Percentiles rank a stretch among this genome's conserved stretches.
Conservation (phyloP, 2,888 invertebrate species). For the Scrobipalpa atriplicella region DNA sequence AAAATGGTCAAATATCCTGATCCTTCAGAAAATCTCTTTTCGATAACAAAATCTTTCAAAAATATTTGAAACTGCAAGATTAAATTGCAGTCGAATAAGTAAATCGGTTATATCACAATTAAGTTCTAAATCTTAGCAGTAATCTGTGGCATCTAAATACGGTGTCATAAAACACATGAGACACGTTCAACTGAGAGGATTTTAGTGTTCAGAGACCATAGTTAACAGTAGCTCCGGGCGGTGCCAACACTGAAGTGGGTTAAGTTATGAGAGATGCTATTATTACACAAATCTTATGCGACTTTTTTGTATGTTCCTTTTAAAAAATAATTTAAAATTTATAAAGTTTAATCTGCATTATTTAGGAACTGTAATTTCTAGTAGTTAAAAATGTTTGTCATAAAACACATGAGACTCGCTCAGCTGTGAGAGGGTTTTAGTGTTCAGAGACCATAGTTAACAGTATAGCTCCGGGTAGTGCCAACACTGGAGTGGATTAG, state of each 20-base stretch:
- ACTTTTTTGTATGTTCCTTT: no score
- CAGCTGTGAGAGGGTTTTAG: slow-evolving; percentile 31
- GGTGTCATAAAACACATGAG: background rate
- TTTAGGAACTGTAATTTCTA: no score
- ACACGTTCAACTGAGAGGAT: slow-evolving; percentile 26
- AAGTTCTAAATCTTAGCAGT: background rate
- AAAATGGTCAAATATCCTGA: no score
- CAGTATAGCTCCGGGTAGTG: slow-evolving; percentile 28
- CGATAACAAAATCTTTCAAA: no score
- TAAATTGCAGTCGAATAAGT: no score
- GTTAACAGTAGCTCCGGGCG: slow-evolving; percentile 29
- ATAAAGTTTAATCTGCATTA: no score
- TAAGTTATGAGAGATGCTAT: slow-evolving; percentile 27
- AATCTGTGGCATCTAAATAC: background rate
- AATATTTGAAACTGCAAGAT: no score
- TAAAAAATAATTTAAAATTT: no score
- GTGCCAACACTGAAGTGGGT: slow-evolving; percentile 23
- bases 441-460: slow-evolving; percentile 31
- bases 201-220: slow-evolving; percentile 32
- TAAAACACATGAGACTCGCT: background rate
- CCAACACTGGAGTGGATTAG: slow-evolving; percentile 27
- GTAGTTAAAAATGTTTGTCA: background rate
- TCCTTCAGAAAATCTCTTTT: no score
- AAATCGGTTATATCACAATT: no score
- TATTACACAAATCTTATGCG: no score